A percentile compares a stretch with the other conserved stretches of the same genome.
Evolutionary conservation across 2,888 invertebrate genomes (phyloP).

Genomic region (Caenorhabditis parvicauda): DNA sequence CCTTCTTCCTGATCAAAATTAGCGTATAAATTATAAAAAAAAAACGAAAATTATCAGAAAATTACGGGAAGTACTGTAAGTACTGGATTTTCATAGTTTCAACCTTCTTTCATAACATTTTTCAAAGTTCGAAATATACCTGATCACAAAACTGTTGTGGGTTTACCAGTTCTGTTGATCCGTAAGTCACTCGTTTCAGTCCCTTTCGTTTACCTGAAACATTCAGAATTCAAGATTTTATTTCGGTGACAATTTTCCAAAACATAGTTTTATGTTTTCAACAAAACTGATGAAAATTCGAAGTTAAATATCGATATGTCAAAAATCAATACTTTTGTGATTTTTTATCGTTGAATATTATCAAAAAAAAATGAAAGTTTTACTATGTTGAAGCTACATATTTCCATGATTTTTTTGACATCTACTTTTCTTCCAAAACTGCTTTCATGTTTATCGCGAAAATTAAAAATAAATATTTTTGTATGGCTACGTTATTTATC

Average conservation of each 20-base stretch:
- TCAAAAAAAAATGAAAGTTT: background rate
- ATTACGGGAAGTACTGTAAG: too few species aligned
- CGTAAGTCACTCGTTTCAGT: conserved; percentile 79
- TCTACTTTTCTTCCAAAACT: background rate
- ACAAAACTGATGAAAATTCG: too few species aligned
- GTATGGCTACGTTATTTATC: too few species aligned
- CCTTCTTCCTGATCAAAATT: too few species aligned
- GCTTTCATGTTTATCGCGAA: background rate
- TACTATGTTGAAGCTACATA: background rate
- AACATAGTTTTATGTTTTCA: too few species aligned
- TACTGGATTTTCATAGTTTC: background rate
- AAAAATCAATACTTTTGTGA: background rate
- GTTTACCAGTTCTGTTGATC: conserved; percentile 88
- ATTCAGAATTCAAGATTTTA: too few species aligned
- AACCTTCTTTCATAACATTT: background rate
- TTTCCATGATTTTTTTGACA: background rate
- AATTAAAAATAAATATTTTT: background rate
- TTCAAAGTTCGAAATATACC: conserved; percentile 29
- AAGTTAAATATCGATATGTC: too few species aligned
- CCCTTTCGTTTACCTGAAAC: conserved; percentile 71
- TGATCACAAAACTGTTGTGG: conserved; percentile 91
- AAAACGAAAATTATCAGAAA: background rate
- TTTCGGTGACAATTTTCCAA: too few species aligned
- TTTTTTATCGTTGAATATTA: background rate
- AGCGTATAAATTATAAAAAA: too few species aligned